Conservation (phyloP, 2,113 vertebrate genomes). For the Uropsilus gracilis region DNA sequence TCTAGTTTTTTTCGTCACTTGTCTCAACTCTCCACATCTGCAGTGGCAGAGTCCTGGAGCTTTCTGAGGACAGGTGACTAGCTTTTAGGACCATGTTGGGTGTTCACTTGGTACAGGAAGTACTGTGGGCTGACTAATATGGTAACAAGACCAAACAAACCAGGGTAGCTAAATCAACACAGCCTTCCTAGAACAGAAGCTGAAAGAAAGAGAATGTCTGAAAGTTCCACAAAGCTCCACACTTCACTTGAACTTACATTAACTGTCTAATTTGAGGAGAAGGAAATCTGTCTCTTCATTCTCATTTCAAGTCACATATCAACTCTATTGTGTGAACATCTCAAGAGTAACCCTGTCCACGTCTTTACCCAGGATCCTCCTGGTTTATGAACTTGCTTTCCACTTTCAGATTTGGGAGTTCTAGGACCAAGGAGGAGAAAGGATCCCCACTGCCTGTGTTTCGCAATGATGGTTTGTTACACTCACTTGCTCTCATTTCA, state of each 20-base stretch:
- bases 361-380: not conserved
- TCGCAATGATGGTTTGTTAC: not conserved
- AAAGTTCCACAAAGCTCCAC: not conserved
- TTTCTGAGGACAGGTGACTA: no score
- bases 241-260: not conserved
- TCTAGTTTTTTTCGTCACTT: not conserved
- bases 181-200: slow-evolving; percentile 47
- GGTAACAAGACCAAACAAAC: slow-evolving; percentile 47
- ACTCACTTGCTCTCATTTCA: slow-evolving; percentile 1
- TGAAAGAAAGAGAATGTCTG: not conserved
- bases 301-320: not conserved
- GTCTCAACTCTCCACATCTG: not conserved
- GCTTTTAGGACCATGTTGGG: not conserved
- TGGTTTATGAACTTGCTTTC: not conserved
- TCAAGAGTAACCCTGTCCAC: not conserved
- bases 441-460: not conserved
- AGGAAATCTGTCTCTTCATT: not conserved
- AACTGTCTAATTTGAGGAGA: not conserved
- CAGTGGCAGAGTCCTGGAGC: not conserved
- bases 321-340: not conserved
- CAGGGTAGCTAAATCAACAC: slow-evolving; percentile 21
- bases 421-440: not conserved
- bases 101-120: not conserved
- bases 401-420: not conserved
- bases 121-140: not conserved